Percentiles rank a stretch among this genome's conserved stretches.
Evolutionary conservation across 2,797 vertebrate genomes (phyloP).

Genomic region (Pygocentrus nattereri): DNA sequence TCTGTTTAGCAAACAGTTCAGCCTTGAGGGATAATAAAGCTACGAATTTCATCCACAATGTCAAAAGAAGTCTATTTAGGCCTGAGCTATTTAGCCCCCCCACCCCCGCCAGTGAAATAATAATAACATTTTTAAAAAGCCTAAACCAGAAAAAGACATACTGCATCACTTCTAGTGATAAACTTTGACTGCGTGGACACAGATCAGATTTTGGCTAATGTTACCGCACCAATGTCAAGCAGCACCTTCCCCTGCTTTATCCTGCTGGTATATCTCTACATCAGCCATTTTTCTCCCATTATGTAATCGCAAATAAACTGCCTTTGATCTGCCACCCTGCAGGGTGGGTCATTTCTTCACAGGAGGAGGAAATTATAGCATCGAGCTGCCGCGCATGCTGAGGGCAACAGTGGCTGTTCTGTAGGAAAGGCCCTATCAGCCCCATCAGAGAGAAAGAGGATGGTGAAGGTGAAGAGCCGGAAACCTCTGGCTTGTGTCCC

Average conservation of each 20-base stretch:
- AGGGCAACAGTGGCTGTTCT: conserved; percentile 66
- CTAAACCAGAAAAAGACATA: conserved; percentile 23
- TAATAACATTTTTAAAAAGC: neutral
- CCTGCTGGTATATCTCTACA: conserved; percentile 22
- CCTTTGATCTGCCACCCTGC: conserved; percentile 48
- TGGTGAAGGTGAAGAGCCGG: conserved; percentile 75
- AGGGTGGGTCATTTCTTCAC: conserved; percentile 44
- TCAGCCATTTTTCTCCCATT: conserved; percentile 45
- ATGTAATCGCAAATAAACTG: conserved; percentile 43
- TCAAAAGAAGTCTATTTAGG: neutral
- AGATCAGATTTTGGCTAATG: conserved; percentile 45
- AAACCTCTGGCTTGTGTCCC: conserved; percentile 60
- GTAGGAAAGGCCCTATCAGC: conserved; percentile 75
- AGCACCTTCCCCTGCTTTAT: neutral
- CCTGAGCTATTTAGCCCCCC: neutral
- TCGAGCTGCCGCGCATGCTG: conserved; percentile 2
- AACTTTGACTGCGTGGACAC: conserved; percentile 1
- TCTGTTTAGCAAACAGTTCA: conserved; percentile 9
- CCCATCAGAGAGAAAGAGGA: conserved; percentile 81
- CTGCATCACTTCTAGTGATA: conserved; percentile 32
- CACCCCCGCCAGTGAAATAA: neutral
- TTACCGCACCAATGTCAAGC: conserved; percentile 35
- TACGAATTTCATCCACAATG: neutral
- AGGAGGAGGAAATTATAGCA: conserved; percentile 38
- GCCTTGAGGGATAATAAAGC: conserved; percentile 3